These are phyloP conservation scores for Nomada flava DNA, from an alignment of 2,888 invertebrate species.

Conservation along the genomic window DNA sequence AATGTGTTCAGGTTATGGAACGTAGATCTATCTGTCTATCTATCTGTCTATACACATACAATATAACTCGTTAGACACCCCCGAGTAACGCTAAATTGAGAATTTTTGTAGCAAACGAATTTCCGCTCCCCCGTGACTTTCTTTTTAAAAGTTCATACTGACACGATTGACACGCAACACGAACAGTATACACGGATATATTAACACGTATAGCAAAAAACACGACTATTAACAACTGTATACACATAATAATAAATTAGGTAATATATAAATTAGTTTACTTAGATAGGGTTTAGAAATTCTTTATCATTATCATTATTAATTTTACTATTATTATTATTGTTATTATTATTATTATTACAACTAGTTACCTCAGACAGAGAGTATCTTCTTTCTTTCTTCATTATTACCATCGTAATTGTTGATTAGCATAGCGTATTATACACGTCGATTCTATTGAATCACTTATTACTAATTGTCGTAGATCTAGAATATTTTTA, in stretches of 20 bases:
- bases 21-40: constrained; percentile 50
- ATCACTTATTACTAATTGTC: constrained; percentile 73
- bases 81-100: constrained; percentile 69
- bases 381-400: constrained; percentile 52
- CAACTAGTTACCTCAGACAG: constrained; percentile 66
- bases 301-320: constrained; percentile 49
- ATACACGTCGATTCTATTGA: constrained; percentile 60
- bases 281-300: constrained; percentile 72
- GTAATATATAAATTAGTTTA: constrained; percentile 64
- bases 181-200: background rate
- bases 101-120: constrained; percentile 65
- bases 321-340: constrained; percentile 2
- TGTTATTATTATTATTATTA: constrained; percentile 18
- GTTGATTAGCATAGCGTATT: constrained; percentile 71
- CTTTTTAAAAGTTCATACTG: constrained; percentile 30
- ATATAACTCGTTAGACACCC: constrained; percentile 63
- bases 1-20: constrained; percentile 67
- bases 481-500: constrained; percentile 70
- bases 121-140: constrained; percentile 42
- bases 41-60: background rate
- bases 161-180: background rate
- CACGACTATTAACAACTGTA: constrained; percentile 23
- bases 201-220: constrained; percentile 42
- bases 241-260: constrained; percentile 41
- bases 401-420: constrained; percentile 70